These are phyloP conservation scores for Gymnoscelis rufifasciata DNA, from an alignment of 2,888 invertebrate species.

Conservation along the genomic window DNA sequence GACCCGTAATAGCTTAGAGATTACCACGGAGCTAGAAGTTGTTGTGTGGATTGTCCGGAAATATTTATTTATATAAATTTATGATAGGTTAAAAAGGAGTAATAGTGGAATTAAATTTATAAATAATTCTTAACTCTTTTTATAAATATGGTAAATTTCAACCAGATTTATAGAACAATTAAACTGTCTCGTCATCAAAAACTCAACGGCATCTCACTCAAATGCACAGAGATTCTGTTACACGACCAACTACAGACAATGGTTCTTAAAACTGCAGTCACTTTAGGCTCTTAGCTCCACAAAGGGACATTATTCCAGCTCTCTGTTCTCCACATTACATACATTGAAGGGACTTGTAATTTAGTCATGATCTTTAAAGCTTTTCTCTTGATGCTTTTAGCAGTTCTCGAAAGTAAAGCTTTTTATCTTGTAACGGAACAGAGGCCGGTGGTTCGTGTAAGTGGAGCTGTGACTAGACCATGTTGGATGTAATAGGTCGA, in stretches of 20 bases:
- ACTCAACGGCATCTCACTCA: slow-evolving; percentile 31
- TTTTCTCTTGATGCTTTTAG: not conserved
- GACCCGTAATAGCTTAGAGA: too few relatives aligned
- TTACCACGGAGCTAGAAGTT: too few relatives aligned
- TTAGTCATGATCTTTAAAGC: slow-evolving; percentile 32
- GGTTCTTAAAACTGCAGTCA: slow-evolving; percentile 61
- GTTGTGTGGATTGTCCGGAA: too few relatives aligned
- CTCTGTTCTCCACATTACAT: slow-evolving; percentile 32
- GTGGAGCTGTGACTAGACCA: too few relatives aligned
- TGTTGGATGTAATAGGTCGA: too few relatives aligned
- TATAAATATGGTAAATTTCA: not conserved
- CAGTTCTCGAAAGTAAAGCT: not conserved
- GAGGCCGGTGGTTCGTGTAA: too few relatives aligned
- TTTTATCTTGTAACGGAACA: not conserved
- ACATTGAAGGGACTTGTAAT: slow-evolving; percentile 35
- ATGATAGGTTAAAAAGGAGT: too few relatives aligned
- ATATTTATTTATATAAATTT: too few relatives aligned
- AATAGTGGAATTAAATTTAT: too few relatives aligned
- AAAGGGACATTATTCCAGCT: slow-evolving; percentile 60
- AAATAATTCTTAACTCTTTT: too few relatives aligned
- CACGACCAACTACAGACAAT: slow-evolving; percentile 57
- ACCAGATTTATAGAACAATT: not conserved
- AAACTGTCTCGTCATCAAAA: slow-evolving; percentile 4
- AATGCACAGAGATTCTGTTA: slow-evolving; percentile 60
- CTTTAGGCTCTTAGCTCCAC: slow-evolving; percentile 60